These are phyloP conservation scores for Muntiacus muntjak DNA, from an alignment of 2,113 vertebrate species.

Conservation along the genomic window DNA sequence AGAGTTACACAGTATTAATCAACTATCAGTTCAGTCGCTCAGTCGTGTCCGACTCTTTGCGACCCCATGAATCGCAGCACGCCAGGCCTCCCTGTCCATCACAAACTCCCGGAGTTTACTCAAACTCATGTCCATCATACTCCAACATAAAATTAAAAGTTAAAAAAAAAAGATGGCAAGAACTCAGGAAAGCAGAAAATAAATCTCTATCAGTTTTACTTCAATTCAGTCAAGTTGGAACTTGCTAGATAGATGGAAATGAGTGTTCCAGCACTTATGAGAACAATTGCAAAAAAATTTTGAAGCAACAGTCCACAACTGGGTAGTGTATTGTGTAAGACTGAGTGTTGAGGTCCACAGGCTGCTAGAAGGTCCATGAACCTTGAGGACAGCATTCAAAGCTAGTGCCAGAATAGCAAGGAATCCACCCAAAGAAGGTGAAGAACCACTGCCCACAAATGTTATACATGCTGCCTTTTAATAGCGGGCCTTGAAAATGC, in stretches of 20 bases:
- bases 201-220: not conserved
- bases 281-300: not conserved
- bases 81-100: no score
- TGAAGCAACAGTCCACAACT: not conserved
- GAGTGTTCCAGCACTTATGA: not conserved
- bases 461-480: not conserved
- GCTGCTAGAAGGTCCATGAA: not conserved
- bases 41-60: no score
- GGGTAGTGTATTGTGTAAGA: not conserved
- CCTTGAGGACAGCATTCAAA: not conserved
- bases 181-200: slow-evolving; percentile 13
- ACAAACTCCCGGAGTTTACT: no score
- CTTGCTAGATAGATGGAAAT: not conserved
- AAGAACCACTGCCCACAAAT: not conserved
- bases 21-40: not conserved
- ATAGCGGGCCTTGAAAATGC: not conserved
- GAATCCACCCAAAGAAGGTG: not conserved
- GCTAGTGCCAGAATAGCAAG: not conserved
- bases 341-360: not conserved
- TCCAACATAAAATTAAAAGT: not conserved
- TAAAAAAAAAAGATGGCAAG: not conserved
- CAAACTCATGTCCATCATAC: no score
- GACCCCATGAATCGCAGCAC: no score
- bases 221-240: not conserved
- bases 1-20: not conserved